Base-by-base conservation (phyloP, 2,113 vertebrate species). In the Actenoides hombroni region DNA sequence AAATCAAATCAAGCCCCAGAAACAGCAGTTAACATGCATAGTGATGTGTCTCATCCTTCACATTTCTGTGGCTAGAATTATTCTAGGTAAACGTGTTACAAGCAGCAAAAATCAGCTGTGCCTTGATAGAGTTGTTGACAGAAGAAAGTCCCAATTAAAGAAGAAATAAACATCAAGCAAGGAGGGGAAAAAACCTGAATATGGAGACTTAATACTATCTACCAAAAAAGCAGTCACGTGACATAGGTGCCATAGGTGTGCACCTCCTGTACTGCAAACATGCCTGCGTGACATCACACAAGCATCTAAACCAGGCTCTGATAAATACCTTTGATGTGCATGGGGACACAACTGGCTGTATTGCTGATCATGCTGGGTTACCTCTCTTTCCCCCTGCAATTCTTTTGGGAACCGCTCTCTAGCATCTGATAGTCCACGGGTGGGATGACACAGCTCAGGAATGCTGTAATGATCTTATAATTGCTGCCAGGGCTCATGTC, bases 141-240 rank as follows among this genome's bases (percentile, higher is more conserved):
- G 51, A 70, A 80, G 59, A 61, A 92, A 74, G 83, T 88, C 80
- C 54, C 16, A 83, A 53, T 88, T 83, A 77, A 92, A 92, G 69
- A 79, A 75, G 54, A 88, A 90, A 89, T 56, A 92, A 65, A 76
- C 15, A 24, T 56, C 63, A 57, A 33, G 28, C 31, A 65, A 28
- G 28, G 15, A 74, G 29, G 25, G 17, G 67, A 26, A 68, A 75
- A 61, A 64, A 42, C 19, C 26, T 65, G 75, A 23, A 21, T n/a
- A 31, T 1, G 2, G 75, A 75, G 75, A 49, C 12, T 48, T 74
- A 40, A 60, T 37, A 15, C 21, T 60, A 3, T n/a, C 67, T 83
- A 54, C 71, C 68, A 81, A 16, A 49, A 65, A 42, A 74, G 87
- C 67, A 57, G 78, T 29, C 75, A 39, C 0, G 0, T 0, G 0